Percentiles rank a stretch among this genome's conserved stretches.
Evolutionary conservation across 2,113 vertebrate genomes (phyloP).

Genomic region (Carollia perspicillata): DNA sequence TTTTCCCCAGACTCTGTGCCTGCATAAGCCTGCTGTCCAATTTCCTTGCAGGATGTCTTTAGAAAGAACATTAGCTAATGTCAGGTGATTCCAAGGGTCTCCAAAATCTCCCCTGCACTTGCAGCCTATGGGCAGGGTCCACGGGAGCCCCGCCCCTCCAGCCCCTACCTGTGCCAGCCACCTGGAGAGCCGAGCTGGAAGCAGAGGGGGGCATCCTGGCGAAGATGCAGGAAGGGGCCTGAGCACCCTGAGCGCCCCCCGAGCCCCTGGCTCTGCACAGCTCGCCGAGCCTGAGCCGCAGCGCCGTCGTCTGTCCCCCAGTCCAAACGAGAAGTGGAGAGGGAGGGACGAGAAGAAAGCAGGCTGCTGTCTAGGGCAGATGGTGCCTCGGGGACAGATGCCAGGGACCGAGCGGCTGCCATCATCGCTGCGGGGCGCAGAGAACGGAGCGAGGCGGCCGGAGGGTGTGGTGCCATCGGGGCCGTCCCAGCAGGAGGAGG

Average conservation of each 20-base stretch:
- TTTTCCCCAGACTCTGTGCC: not conserved
- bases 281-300: rapidly evolving
- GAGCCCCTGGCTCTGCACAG: not conserved
- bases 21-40: not conserved
- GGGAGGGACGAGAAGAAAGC: conserved; percentile 22
- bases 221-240: rapidly evolving
- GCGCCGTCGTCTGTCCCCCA: not conserved
- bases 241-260: not conserved
- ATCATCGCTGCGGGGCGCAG: not conserved
- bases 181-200: not conserved
- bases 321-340: conserved; percentile 13
- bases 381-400: conserved; percentile 34
- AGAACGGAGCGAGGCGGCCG: not conserved
- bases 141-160: not conserved
- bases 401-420: conserved; percentile 5
- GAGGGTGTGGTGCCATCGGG: not conserved
- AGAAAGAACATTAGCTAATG: not conserved
- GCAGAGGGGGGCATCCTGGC: not conserved
- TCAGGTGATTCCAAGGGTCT: not conserved
- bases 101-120: rapidly evolving
- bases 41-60: not conserved
- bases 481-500: rapidly evolving
- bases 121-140: not conserved
- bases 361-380: conserved; percentile 64
- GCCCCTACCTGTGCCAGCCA: not conserved